Evolutionary conservation across 2,888 invertebrate species (phyloP).

Genomic region (Hartigia nigra): DNA sequence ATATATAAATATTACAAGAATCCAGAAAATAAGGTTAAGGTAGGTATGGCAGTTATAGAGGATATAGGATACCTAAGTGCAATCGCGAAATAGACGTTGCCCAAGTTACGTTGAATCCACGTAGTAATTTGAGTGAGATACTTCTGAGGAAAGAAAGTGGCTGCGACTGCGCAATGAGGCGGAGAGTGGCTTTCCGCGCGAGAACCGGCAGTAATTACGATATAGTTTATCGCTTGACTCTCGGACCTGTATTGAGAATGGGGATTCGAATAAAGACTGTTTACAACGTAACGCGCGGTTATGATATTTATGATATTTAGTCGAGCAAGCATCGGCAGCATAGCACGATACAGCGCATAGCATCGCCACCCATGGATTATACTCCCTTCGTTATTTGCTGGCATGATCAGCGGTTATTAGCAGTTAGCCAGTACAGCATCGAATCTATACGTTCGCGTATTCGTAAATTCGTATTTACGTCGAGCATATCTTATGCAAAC

Average conservation of each 20-base stretch:
- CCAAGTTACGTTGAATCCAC: neutral
- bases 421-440: slow-evolving; percentile 61
- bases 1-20: neutral
- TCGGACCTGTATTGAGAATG: slow-evolving; percentile 17
- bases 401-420: slow-evolving; percentile 63
- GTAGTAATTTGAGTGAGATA: neutral
- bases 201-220: neutral
- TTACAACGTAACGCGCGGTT: slow-evolving; percentile 54
- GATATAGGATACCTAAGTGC: neutral
- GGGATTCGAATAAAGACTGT: slow-evolving; percentile 48
- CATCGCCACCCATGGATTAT: slow-evolving; percentile 56
- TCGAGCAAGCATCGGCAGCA: neutral
- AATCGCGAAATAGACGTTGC: neutral
- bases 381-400: slow-evolving; percentile 60
- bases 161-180: neutral
- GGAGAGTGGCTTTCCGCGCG: neutral
- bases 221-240: slow-evolving; percentile 21
- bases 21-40: neutral
- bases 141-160: neutral
- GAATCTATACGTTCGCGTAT: slow-evolving; percentile 64
- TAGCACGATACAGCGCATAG: neutral
- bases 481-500: slow-evolving; percentile 65
- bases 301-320: slow-evolving; percentile 43
- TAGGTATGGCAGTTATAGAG: neutral
- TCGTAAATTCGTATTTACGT: slow-evolving; percentile 64